Evolutionary conservation across 2,888 invertebrate genomes (phyloP).

Genomic region (Stenodema calcarata): DNA sequence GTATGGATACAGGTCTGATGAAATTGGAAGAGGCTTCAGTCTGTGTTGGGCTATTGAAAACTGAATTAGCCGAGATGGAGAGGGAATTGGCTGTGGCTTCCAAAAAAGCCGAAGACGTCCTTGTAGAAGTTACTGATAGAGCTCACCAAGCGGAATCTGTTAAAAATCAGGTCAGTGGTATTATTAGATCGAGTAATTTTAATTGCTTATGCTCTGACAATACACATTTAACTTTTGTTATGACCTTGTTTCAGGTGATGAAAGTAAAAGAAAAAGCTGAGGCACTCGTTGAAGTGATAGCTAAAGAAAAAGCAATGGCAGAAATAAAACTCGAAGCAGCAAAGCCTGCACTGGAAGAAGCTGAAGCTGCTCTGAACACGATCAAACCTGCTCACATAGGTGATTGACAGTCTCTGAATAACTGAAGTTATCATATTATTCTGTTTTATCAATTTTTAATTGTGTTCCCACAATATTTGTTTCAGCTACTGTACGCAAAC

Average conservation of each 20-base stretch:
- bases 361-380: slow-evolving; percentile 92
- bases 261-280: slow-evolving; percentile 96
- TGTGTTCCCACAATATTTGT: background rate
- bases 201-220: background rate
- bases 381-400: slow-evolving; percentile 95
- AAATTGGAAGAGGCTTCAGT: slow-evolving; percentile 94
- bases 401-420: slow-evolving; percentile 54
- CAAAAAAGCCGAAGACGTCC: slow-evolving; percentile 67
- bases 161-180: slow-evolving; percentile 73
- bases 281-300: slow-evolving; percentile 82
- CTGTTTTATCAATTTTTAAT: background rate
- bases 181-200: background rate
- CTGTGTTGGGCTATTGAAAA: slow-evolving; percentile 89
- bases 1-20: slow-evolving; percentile 95
- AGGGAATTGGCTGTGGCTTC: slow-evolving; percentile 91
- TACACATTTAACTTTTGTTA: background rate
- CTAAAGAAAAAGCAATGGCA: slow-evolving; percentile 87
- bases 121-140: slow-evolving; percentile 88
- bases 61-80: slow-evolving; percentile 93
- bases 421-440: background rate
- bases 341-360: slow-evolving; percentile 93
- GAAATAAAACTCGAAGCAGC: slow-evolving; percentile 94
- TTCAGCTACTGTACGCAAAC: slow-evolving; percentile 85
- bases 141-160: slow-evolving; percentile 95
- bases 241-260: slow-evolving; percentile 68